A percentile compares a stretch with the other conserved stretches of the same genome.
These are phyloP conservation scores for Micromesistius poutassou DNA, from an alignment of 2,797 vertebrate genomes.

Conservation along the genomic window DNA sequence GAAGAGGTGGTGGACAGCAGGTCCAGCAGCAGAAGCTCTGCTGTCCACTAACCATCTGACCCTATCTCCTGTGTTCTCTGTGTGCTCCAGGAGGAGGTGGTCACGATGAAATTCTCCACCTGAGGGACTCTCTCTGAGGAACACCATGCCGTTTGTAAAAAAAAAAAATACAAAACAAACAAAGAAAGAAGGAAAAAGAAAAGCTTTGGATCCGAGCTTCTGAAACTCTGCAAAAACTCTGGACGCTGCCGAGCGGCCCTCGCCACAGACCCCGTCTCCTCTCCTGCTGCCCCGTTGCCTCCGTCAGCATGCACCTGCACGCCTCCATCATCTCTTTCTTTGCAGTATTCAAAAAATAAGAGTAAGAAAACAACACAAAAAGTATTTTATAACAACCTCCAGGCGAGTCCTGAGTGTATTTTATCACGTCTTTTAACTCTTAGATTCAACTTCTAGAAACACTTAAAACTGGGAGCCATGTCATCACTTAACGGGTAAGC, in stretches of 20 bases:
- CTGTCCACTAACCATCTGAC: background rate
- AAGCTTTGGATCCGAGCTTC: constrained; percentile 1
- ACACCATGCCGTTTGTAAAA: background rate
- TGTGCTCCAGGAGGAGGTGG: background rate
- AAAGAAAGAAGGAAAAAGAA: background rate
- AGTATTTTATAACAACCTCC: background rate
- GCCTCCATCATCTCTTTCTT: constrained; percentile 47
- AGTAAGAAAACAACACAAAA: background rate
- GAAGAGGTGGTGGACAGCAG: no score
- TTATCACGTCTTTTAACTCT: background rate
- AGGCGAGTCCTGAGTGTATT: background rate
- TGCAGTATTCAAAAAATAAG: constrained; percentile 21
- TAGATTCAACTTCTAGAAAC: background rate
- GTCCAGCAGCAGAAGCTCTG: no score
- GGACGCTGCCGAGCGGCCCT: background rate
- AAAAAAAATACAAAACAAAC: background rate
- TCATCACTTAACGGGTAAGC: background rate
- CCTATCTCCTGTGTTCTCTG: background rate
- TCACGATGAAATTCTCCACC: background rate
- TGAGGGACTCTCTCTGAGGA: background rate
- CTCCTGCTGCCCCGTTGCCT: constrained; percentile 39
- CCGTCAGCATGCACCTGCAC: constrained; percentile 70
- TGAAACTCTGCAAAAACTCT: background rate
- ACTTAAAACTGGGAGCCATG: background rate
- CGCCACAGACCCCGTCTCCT: constrained; percentile 35